Conservation (phyloP, 2,113 vertebrate species). For the Charadrius vociferus region DNA sequence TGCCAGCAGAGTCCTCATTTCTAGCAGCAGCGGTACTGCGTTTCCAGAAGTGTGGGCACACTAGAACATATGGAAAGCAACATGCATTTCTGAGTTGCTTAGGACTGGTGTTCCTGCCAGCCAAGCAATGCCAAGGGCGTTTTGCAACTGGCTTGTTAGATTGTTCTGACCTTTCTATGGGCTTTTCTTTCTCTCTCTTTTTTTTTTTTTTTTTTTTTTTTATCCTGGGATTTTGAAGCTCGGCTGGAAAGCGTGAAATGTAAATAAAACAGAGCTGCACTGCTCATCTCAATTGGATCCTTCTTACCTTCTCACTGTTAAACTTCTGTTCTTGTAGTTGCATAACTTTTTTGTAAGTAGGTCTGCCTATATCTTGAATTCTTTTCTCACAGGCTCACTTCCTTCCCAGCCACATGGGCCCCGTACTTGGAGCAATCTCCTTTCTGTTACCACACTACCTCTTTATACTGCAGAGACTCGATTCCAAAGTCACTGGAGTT, state of each 20-base stretch:
- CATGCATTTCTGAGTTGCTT: background rate
- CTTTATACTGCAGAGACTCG: background rate
- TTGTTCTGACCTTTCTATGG: background rate
- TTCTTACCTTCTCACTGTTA: background rate
- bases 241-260: background rate
- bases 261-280: background rate
- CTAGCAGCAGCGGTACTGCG: accelerated
- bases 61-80: background rate
- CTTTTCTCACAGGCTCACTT: background rate
- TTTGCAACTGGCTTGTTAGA: background rate
- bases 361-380: background rate
- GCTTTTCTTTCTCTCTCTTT: background rate
- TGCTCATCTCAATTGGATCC: background rate
- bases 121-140: background rate
- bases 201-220: background rate
- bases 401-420: background rate
- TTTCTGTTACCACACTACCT: background rate
- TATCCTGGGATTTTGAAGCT: background rate
- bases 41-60: background rate
- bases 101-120: background rate
- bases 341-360: background rate
- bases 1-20: background rate
- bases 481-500: background rate
- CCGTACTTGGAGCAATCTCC: background rate
- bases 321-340: background rate